Base-by-base conservation (phyloP, 1,140 invertebrate species). In the Colletes latitarsis region DNA sequence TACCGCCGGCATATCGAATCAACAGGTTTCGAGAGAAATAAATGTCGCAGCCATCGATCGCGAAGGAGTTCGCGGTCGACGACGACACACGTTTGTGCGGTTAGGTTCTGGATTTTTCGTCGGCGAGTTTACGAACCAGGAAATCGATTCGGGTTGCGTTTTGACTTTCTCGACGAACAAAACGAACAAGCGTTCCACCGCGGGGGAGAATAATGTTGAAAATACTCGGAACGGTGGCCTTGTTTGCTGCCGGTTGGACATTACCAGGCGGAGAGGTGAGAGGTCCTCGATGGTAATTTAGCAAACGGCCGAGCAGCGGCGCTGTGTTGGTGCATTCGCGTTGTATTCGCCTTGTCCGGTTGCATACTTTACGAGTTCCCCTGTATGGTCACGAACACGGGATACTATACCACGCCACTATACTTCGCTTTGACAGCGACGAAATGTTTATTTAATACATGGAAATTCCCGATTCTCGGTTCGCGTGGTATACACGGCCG, bases 371-470 rank as follows among this genome's bases (percentile, higher is more conserved):
- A 89, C 79, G 84, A 82, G 74, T 72, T 63, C 49, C 62, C 62
- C 66, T 79, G 75, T 83, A 86, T 85, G 81, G 78, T 87, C 85
- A 82, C 73, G 86, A 82, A 84, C 72, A 84, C 41, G 76, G 66
- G 63, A 76, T 58, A 73, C 63, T 72, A 57, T 77, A 70, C n/a
- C 64, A 72, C 53, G 52, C 52, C 62, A 62, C 39, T 19, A 55
- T 64, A 63, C 71, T 67, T 64, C 21, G 71, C 79, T 82, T 79
- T 85, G 68, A 82, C 69, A 82, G 43, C 63, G 72, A 53, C 58
- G 62, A 81, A 77, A 77, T 84, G 79, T 82, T 88, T 85, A 82
- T 88, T 88, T 83, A 87, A 88, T 87, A 72, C 82, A 85, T 82
- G 68, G 79, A 89, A 82, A 87, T 87, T 77, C 76, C 60, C 70